A percentile compares a stretch with the other conserved stretches of the same genome.
Evolutionary conservation across 92 coral and sea anemone species (phyloP).

Genomic region (Pocillopora grandis): DNA sequence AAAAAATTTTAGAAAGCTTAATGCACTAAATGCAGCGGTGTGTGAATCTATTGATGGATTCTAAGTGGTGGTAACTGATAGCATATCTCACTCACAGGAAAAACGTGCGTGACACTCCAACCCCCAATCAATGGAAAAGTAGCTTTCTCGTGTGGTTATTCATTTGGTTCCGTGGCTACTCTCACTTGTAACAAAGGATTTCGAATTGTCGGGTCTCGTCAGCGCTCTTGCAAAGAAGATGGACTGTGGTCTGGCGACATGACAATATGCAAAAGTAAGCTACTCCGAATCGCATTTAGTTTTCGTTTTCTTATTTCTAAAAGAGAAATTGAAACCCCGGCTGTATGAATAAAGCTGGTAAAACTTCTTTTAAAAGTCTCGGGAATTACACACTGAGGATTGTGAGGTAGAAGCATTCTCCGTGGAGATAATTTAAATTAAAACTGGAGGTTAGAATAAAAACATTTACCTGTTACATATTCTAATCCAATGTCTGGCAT

Average conservation of each 20-base stretch:
- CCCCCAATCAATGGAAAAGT: conserved; percentile 49
- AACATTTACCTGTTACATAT: too few relatives aligned
- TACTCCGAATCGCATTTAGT: neutral
- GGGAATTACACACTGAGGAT: too few relatives aligned
- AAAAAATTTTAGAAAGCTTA: too few relatives aligned
- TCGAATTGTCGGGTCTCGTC: conserved; percentile 32
- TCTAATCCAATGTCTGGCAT: too few relatives aligned
- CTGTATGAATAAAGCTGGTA: too few relatives aligned
- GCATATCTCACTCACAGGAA: conserved; percentile 16
- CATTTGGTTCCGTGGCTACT: conserved; percentile 53
- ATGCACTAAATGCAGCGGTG: too few relatives aligned
- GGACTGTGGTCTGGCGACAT: conserved; percentile 60
- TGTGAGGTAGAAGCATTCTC: too few relatives aligned
- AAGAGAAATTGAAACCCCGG: neutral
- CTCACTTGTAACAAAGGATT: conserved; percentile 47
- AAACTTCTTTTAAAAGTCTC: too few relatives aligned
- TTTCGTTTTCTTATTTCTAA: neutral
- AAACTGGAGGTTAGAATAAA: too few relatives aligned
- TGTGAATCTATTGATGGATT: too few relatives aligned
- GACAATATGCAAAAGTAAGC: conserved; percentile 49
- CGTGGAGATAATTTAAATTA: too few relatives aligned
- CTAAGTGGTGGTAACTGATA: too few relatives aligned
- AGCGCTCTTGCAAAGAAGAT: conserved; percentile 43
- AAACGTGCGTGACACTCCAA: conserved; percentile 26
- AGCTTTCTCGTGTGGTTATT: conserved; percentile 46